Evolutionary conservation across 2,797 vertebrate genomes (phyloP).

Genomic region (Myotis pilosus): DNA sequence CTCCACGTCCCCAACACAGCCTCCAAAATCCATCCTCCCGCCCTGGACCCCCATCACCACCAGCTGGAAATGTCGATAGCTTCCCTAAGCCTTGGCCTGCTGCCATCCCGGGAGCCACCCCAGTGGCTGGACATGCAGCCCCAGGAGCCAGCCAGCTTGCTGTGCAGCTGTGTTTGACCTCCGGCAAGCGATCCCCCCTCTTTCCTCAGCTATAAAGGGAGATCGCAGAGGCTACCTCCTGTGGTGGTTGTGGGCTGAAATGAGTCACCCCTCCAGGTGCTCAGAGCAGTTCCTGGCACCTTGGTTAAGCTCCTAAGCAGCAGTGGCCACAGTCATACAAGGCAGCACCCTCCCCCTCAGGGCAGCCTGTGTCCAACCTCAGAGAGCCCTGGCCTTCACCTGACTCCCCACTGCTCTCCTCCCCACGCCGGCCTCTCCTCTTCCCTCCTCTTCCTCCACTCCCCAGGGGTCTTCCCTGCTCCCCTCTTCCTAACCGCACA

Average conservation of each 20-base stretch:
- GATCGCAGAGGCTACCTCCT: neutral
- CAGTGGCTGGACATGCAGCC: no score
- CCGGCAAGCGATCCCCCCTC: neutral
- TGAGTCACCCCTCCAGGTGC: neutral
- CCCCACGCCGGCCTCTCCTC: neutral
- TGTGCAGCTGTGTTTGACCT: neutral
- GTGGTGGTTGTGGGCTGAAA: neutral
- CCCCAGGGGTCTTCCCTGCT: neutral
- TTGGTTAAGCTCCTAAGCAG: neutral
- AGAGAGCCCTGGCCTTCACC: neutral
- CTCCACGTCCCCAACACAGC: neutral
- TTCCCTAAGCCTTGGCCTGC: neutral
- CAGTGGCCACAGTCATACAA: neutral
- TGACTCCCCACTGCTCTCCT: neutral
- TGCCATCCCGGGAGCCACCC: neutral
- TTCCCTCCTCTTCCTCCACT: neutral
- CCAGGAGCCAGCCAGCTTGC: neutral
- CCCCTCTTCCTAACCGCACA: neutral
- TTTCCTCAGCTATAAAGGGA: neutral
- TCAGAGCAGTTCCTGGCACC: neutral
- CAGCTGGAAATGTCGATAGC: neutral
- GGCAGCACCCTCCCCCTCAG: no score
- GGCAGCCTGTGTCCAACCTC: neutral
- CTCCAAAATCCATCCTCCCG: no score
- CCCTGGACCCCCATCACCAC: neutral